Conservation (phyloP, 2,888 invertebrate genomes). For the Agonopterix arenella region DNA sequence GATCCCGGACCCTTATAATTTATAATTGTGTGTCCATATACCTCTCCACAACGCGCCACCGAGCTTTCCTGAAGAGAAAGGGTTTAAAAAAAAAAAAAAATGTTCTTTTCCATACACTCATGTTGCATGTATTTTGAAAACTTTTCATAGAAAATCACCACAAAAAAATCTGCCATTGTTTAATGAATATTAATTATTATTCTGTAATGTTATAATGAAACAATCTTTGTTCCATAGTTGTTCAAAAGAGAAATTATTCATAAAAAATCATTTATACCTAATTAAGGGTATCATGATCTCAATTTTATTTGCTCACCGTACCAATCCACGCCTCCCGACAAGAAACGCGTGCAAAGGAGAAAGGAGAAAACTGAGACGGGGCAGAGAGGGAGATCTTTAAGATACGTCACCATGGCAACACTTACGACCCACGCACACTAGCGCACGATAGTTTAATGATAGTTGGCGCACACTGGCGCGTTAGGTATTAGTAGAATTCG, state of each 20-base stretch:
- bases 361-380: slow-evolving; percentile 74
- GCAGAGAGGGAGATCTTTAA: slow-evolving; percentile 72
- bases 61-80: too few species aligned
- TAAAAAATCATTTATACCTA: neutral
- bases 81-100: too few species aligned
- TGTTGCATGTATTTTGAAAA: too few species aligned
- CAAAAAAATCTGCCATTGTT: too few species aligned
- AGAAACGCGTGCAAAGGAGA: slow-evolving; percentile 75
- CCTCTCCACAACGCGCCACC: too few species aligned
- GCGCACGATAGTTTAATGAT: slow-evolving; percentile 28
- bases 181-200: too few species aligned
- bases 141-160: too few species aligned
- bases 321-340: slow-evolving; percentile 65
- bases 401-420: slow-evolving; percentile 72
- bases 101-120: too few species aligned
- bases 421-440: slow-evolving; percentile 52
- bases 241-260: neutral
- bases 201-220: too few species aligned
- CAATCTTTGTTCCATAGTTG: neutral
- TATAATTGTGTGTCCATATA: too few species aligned
- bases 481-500: slow-evolving; percentile 70
- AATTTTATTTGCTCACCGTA: slow-evolving; percentile 40
- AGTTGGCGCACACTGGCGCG: slow-evolving; percentile 27
- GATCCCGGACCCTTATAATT: too few species aligned
- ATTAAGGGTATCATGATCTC: too few species aligned